Base-by-base conservation (phyloP, 2,797 vertebrate genomes). In the Acanthurus lineatus region DNA sequence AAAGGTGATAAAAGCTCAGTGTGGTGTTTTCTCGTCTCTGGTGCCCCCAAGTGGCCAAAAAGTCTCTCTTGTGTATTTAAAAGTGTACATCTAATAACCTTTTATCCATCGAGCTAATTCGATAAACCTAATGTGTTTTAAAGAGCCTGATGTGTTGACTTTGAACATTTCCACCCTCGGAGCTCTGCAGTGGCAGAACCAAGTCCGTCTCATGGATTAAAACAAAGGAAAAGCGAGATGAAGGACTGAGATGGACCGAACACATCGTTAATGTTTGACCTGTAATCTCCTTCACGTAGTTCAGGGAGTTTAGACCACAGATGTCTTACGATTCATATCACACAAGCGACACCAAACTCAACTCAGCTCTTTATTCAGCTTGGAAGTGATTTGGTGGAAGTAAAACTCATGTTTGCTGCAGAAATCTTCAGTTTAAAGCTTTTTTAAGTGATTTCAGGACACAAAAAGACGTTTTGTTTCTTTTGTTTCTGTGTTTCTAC, bases 1-100 rank as follows among this genome's bases (percentile, higher is more conserved):
- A 61, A 45, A 51, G 1, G n/a, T 35, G 51, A 51, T 52, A 52
- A 53, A 22, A 79, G 72, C 17, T 25, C 42, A 54, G 28, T 56
- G 20, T 22, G 20, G 12, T 20, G 22, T 61, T 44, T 14, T 49
- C 40, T 63, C 53, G 49, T 58, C 54, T 52, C 49, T 51, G 25
- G 8, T 47, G 25, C 8, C 61, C n/a, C 7, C 32, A 40, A 38
- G 28, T 62, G 59, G 17, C 6, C 53, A 65, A 45, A 22, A 15
- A 15, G 22, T 5, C n/a, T 28, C 11, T 51, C 25, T 2, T 32
- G 1, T 10, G 17, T 10, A n/a, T 53, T 35, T 35, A 28, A 56
- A 40, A 48, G 15, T 16, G 32, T 35, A 6, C 32, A 35, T 35
- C 32, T 35, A 5, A 19, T 54, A 6, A 69, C 2, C 20, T 52